Evolutionary conservation across 2,113 vertebrate species (phyloP).

Genomic region (Gila orcuttii): DNA sequence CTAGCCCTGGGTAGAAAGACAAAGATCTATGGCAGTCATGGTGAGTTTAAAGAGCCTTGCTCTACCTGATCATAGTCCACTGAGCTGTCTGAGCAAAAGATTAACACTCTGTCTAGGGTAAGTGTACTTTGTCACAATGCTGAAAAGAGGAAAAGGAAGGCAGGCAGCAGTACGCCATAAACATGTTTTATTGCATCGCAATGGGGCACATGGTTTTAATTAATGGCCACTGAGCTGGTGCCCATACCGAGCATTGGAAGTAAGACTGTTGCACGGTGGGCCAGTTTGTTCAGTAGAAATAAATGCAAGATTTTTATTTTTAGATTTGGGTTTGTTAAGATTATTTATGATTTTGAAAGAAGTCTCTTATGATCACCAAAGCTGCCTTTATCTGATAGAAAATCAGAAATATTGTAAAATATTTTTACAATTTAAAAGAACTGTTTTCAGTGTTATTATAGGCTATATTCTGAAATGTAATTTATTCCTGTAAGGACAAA

Average conservation of each 20-base stretch:
- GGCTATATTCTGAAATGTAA: too few species aligned
- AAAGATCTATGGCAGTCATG: slow-evolving; percentile 67
- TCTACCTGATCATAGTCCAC: slow-evolving; percentile 63
- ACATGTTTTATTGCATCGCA: slow-evolving; percentile 74
- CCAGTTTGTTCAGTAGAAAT: background rate
- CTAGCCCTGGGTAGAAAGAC: background rate
- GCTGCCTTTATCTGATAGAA: background rate
- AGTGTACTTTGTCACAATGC: slow-evolving; percentile 75
- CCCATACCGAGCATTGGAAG: slow-evolving; percentile 4
- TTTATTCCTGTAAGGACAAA: background rate
- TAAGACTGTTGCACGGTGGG: background rate
- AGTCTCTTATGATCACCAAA: background rate
- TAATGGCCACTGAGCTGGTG: slow-evolving; percentile 62
- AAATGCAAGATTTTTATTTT: background rate
- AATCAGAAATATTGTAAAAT: background rate
- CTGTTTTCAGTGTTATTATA: too few species aligned
- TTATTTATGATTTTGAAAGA: background rate
- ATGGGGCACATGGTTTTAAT: slow-evolving; percentile 72
- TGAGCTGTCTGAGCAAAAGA: slow-evolving; percentile 69
- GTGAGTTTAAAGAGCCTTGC: slow-evolving; percentile 73
- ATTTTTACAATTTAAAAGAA: too few species aligned
- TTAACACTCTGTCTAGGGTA: slow-evolving; percentile 67
- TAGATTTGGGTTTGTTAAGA: background rate
- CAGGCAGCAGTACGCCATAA: slow-evolving; percentile 74
- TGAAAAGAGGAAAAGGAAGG: slow-evolving; percentile 73